phyloP scores from a whole-genome alignment of 2,113 vertebrate species.

The Thamnophis sirtalis region DNA sequence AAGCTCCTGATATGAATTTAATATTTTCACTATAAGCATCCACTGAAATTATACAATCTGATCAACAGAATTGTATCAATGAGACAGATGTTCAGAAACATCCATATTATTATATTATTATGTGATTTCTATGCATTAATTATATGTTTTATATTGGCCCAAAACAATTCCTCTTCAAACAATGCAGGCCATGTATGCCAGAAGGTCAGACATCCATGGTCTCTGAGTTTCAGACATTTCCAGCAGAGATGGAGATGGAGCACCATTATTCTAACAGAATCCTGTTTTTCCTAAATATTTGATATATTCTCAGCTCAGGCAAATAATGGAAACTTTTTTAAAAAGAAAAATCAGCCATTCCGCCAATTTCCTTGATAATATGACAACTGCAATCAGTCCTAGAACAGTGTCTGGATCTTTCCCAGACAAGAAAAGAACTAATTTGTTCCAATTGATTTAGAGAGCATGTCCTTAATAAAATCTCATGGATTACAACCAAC shows the following conservation, averaged over 20 bases:
- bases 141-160: not conserved
- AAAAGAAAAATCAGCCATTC: not conserved
- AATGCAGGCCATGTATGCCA: not conserved
- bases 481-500: not conserved
- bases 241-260: not conserved
- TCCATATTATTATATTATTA: not conserved
- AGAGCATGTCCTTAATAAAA: not conserved
- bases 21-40: not conserved
- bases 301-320: not conserved
- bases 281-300: not conserved
- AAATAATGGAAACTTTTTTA: not conserved
- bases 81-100: conserved; percentile 7
- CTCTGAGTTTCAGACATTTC: not conserved
- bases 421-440: not conserved
- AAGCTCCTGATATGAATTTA: not conserved
- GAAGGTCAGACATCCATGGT: not conserved
- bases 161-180: not conserved
- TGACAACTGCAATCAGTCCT: not conserved
- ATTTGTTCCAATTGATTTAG: not conserved
- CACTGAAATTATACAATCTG: not conserved
- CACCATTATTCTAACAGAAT: not conserved
- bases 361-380: not conserved
- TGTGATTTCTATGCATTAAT: not conserved
- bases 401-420: not conserved
- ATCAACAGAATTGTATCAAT: not conserved